These are phyloP conservation scores for Alca torda DNA, from an alignment of 2,797 vertebrate species.

Conservation along the genomic window DNA sequence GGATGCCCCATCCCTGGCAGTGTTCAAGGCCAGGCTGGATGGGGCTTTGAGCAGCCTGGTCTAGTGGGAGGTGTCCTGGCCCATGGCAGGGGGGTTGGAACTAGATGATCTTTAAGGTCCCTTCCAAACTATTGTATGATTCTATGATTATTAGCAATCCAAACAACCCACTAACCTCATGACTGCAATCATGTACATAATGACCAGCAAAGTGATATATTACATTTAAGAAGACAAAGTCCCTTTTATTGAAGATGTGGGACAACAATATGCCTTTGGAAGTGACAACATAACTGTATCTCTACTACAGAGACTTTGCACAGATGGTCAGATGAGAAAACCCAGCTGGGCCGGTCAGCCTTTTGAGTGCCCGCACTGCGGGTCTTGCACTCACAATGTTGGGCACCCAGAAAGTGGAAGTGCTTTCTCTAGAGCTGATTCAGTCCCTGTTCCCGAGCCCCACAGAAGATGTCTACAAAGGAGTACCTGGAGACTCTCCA, in stretches of 20 bases:
- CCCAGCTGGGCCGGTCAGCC: fast-evolving
- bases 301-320: background rate
- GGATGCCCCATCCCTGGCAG: too few species aligned
- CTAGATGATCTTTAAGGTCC: too few species aligned
- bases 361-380: fast-evolving
- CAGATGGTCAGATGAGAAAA: background rate
- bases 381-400: background rate
- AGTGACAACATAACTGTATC: background rate
- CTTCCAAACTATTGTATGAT: too few species aligned
- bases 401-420: background rate
- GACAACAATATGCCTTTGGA: background rate
- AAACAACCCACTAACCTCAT: background rate
- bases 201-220: background rate
- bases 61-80: too few species aligned
- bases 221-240: background rate
- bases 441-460: background rate
- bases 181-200: background rate
- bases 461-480: background rate
- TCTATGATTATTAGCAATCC: background rate
- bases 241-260: background rate
- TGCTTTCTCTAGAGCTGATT: background rate
- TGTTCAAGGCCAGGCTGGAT: too few species aligned
- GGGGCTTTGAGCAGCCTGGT: too few species aligned
- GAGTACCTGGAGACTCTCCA: background rate
- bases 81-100: too few species aligned